Evolutionary conservation across 2,797 vertebrate species (phyloP).

Genomic region (Neomorphus geoffroyi): DNA sequence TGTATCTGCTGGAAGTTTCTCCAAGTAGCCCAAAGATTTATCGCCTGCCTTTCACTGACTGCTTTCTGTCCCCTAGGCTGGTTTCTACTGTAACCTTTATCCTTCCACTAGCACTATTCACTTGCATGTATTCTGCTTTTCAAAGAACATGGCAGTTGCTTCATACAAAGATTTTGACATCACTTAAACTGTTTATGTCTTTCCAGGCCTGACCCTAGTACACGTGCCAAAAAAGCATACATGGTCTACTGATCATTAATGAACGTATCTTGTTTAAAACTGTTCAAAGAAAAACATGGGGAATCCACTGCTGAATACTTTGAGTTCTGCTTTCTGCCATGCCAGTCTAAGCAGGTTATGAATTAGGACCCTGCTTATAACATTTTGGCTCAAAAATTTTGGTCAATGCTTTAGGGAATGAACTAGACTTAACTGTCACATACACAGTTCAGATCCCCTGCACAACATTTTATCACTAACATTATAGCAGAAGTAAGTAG

Average conservation of each 20-base stretch:
- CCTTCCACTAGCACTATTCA: not conserved
- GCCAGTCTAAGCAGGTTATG: not conserved
- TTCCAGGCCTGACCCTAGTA: not conserved
- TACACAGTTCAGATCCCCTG: not conserved
- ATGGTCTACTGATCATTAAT: not conserved
- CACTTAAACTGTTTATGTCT: not conserved
- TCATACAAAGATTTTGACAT: not conserved
- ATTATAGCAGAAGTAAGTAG: not conserved
- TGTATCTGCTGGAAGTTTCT: not conserved
- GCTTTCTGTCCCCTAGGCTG: not conserved
- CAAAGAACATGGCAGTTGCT: not conserved
- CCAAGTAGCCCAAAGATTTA: not conserved
- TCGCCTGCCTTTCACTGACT: not conserved
- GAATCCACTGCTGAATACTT: not conserved
- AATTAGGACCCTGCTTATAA: not conserved
- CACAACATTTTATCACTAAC: not conserved
- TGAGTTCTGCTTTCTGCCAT: not conserved
- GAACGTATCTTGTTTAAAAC: not conserved
- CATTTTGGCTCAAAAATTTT: not conserved
- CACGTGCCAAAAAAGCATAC: not conserved
- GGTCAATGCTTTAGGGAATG: not conserved
- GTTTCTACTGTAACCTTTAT: not conserved
- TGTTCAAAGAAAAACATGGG: not conserved
- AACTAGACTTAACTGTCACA: not conserved
- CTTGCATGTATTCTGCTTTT: not conserved